Percentiles rank a stretch among this genome's conserved stretches.
These are phyloP conservation scores for Alectoris magna DNA, from an alignment of 2,797 vertebrate species.

Conservation along the genomic window DNA sequence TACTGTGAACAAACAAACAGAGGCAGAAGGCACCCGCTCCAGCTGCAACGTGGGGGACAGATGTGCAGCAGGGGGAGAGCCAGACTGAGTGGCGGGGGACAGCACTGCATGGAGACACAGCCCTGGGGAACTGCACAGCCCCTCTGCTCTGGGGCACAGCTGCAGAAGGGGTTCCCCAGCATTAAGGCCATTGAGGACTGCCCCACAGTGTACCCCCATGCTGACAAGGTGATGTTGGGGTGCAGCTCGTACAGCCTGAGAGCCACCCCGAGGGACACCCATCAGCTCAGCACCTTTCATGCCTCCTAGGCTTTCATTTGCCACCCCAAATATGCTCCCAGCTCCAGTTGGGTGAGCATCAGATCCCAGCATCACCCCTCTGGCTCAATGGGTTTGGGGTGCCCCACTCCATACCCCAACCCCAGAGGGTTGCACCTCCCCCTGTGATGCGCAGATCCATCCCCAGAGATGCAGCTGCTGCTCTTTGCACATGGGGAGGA, in stretches of 20 bases:
- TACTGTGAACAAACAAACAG: neutral
- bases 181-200: rapidly evolving
- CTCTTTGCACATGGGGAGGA: too few species aligned
- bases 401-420: neutral
- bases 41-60: neutral
- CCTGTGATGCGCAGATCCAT: neutral
- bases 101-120: rapidly evolving
- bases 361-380: neutral
- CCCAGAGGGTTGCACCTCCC: neutral
- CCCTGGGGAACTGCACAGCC: rapidly evolving
- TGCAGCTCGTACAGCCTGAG: neutral
- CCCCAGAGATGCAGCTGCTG: neutral
- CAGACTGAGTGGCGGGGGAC: neutral
- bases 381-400: rapidly evolving
- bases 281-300: neutral
- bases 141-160: neutral
- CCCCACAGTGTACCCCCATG: neutral
- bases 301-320: neutral
- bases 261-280: neutral
- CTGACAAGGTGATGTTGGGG: neutral
- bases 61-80: neutral
- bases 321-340: neutral
- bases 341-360: neutral
- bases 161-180: neutral
- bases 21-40: neutral